Evolutionary conservation across 2,797 vertebrate species (phyloP), one percentile per base, ranked within the genome.

Genomic region (Myripristis jacobus): DNA sequence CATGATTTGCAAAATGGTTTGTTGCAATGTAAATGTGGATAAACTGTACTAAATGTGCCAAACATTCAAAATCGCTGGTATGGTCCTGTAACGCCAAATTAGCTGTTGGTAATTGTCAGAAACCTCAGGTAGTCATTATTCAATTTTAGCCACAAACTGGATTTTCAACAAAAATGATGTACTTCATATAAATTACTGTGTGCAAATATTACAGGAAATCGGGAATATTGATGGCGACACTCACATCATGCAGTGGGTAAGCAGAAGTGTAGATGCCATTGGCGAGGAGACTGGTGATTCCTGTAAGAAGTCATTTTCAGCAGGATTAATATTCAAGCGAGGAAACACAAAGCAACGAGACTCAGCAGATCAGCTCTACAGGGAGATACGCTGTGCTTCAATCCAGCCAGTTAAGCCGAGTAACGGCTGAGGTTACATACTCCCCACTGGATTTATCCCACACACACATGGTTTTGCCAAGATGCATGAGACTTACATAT

Each of bases 191-290:
- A 25, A 7, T 22, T 29, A 22, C 36, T 70, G n/a, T 38, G n/a
- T n/a, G n/a, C n/a, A n/a, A n/a, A n/a, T n/a, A n/a, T n/a, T n/a
- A n/a, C n/a, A n/a, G n/a, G n/a, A n/a, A n/a, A n/a, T n/a, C n/a
- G n/a, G n/a, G n/a, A n/a, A n/a, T n/a, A 18, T 1, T 50, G 38
- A 56, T 4, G n/a, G 2, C 13, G 34, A 64, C 61, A 96, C 97
- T 98, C 91, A 99, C 98, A 47, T 99, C 97, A 66, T 99, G 98
- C 67, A 96, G 88, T 0, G 98, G 96, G 87, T 96, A 99, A 0
- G 95, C 96, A 13, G 95, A 92, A 0, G 93, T 95, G 87, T 99
- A 99, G 75, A 96, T 90, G 15, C 94, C 95, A 13, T 94, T 96
- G 87, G 95, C 97, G 68, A 99, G 92, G 53, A 99, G 94, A 88